Percentiles rank a stretch among this genome's conserved stretches.
These are phyloP conservation scores for Dolichallabes microphthalmus DNA, from an alignment of 2,113 vertebrate genomes.

Conservation along the genomic window DNA sequence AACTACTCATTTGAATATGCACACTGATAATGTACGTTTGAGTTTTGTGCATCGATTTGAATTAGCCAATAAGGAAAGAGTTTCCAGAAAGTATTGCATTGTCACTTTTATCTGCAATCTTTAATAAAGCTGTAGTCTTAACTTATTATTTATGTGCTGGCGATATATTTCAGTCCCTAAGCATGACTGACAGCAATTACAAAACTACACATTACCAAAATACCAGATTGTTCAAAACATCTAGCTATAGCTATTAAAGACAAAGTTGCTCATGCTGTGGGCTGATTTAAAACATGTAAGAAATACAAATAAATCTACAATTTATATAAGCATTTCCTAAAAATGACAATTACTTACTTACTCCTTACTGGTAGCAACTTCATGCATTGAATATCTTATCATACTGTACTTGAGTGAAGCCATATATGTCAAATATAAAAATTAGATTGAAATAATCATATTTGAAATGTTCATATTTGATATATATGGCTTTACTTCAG, in stretches of 20 bases:
- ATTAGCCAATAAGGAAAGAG: background rate
- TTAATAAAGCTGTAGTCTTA: background rate
- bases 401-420: no score
- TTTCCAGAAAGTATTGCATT: background rate
- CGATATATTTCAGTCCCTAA: background rate
- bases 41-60: background rate
- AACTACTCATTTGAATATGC: background rate
- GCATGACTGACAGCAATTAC: background rate
- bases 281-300: background rate
- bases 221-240: background rate
- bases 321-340: no score
- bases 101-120: slow-evolving; percentile 3
- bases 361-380: no score
- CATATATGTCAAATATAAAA: background rate
- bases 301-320: no score
- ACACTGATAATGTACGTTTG: background rate
- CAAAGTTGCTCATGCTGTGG: background rate
- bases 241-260: background rate
- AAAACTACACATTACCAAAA: background rate
- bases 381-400: no score
- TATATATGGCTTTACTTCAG: background rate
- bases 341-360: no score
- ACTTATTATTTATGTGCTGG: background rate
- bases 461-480: background rate
- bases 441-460: background rate